These are phyloP conservation scores for Sula dactylatra DNA, from an alignment of 2,113 vertebrate genomes.

Conservation along the genomic window DNA sequence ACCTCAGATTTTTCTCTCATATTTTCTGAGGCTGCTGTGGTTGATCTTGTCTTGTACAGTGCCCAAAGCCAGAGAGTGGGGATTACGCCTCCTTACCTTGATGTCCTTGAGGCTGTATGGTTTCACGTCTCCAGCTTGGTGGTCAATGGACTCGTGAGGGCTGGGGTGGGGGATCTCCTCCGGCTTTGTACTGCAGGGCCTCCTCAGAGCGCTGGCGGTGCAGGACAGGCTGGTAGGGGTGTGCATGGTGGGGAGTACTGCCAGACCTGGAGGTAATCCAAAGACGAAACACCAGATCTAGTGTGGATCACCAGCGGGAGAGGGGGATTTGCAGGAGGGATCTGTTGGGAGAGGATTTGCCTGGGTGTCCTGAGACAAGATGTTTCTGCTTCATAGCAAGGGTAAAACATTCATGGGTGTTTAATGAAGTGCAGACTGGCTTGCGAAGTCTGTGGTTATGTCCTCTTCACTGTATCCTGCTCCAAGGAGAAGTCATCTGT, in stretches of 20 bases:
- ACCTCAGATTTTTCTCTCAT: constrained; percentile 2
- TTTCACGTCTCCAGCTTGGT: background rate
- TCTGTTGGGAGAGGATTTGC: background rate
- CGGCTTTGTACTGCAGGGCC: background rate
- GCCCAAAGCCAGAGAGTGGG: background rate
- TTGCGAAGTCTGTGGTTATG: background rate
- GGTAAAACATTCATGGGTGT: background rate
- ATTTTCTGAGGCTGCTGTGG: background rate
- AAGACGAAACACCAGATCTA: background rate
- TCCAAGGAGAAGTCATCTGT: background rate
- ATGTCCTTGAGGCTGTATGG: background rate
- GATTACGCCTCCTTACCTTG: background rate
- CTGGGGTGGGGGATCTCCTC: background rate
- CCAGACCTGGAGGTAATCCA: background rate
- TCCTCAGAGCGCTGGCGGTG: background rate
- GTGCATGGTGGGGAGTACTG: background rate
- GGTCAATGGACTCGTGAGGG: background rate
- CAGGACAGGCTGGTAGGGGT: background rate
- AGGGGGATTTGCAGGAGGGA: background rate
- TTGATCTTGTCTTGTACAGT: background rate
- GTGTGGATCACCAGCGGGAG: background rate
- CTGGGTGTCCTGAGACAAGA: background rate
- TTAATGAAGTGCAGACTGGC: background rate
- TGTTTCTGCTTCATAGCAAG: background rate
- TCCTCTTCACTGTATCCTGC: background rate